Evolutionary conservation across 2,888 invertebrate genomes (phyloP).

Genomic region (Abscondita cerata): DNA sequence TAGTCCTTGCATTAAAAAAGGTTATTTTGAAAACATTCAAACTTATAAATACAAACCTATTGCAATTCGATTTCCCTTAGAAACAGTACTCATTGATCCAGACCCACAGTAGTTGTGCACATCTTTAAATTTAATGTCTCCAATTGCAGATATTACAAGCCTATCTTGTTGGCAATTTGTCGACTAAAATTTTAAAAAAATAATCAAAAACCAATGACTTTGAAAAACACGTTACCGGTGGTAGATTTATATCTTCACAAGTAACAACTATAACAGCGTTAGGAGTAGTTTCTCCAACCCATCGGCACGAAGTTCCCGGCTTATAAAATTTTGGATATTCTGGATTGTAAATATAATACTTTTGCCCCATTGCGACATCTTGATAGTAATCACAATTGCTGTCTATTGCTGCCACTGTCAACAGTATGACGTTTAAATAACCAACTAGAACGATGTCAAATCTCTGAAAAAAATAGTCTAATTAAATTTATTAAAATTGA

Average conservation of each 20-base stretch:
- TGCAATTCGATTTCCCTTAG: constrained; percentile 47
- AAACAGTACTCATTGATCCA: constrained; percentile 52
- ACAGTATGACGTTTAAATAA: constrained; percentile 51
- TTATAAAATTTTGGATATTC: constrained; percentile 61
- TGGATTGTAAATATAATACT: constrained; percentile 60
- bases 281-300: constrained; percentile 59
- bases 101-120: constrained; percentile 65
- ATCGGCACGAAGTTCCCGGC: constrained; percentile 59
- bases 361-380: constrained; percentile 51
- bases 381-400: constrained; percentile 60
- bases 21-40: neutral
- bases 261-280: constrained; percentile 60
- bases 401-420: constrained; percentile 49
- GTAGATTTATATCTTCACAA: constrained; percentile 61
- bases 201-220: neutral
- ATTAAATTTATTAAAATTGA: too few relatives aligned
- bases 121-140: constrained; percentile 57
- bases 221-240: constrained; percentile 55
- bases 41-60: constrained; percentile 47
- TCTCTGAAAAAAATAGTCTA: too few relatives aligned
- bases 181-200: constrained; percentile 54
- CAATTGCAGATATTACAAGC: constrained; percentile 62
- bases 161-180: constrained; percentile 59
- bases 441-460: constrained; percentile 42
- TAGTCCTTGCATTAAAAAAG: constrained; percentile 52